Evolutionary conservation across 2,797 vertebrate species (phyloP), one percentile per base, ranked within the genome.

Genomic region (Micropoecilia bifurca): DNA sequence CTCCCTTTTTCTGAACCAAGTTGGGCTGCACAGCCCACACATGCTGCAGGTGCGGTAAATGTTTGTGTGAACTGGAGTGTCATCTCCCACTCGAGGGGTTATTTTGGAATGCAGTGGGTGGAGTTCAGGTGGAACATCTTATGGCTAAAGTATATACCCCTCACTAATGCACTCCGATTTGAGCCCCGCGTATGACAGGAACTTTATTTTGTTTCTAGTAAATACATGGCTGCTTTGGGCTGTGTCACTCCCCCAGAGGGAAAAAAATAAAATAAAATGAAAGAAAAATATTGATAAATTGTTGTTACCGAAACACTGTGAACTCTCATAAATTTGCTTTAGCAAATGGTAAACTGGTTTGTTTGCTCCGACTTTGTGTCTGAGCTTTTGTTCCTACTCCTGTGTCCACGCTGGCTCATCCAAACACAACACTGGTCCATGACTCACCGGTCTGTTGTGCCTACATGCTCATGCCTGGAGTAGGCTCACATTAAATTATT

Each of bases 81-180:
- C 61, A 83, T 90, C 90, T 92, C 92, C 92, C 90, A 94, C 92
- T 90, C 90, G 73, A 79, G 78, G 77, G 91, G 79, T 85, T 91
- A 91, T 92, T 93, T 92, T 79, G 82, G 91, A 89, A 84, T 16
- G 9, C 45, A 80, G 90, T 91, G 89, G 89, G 90, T 79, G 88
- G 88, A 91, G 91, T 94, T 93, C 89, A 92, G 89, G 90, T 84
- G 89, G 74, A 84, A 57, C 63, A 83, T 88, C 83, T 90, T 86
- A 28, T 78, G 91, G 85, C 85, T 82, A n/a, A 85, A 88, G 84
- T 87, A 77, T 71, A 45, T 59, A 87, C 74, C 79, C 87, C 84
- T 82, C 48, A 76, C 73, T 80, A n/a, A 2, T 45, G 74, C 22
- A 14, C 45, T 76, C 84, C 68, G 59, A 36, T 66, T 75, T 22